Base-by-base conservation (phyloP, 2,888 invertebrate species). In the Thera britannica region DNA sequence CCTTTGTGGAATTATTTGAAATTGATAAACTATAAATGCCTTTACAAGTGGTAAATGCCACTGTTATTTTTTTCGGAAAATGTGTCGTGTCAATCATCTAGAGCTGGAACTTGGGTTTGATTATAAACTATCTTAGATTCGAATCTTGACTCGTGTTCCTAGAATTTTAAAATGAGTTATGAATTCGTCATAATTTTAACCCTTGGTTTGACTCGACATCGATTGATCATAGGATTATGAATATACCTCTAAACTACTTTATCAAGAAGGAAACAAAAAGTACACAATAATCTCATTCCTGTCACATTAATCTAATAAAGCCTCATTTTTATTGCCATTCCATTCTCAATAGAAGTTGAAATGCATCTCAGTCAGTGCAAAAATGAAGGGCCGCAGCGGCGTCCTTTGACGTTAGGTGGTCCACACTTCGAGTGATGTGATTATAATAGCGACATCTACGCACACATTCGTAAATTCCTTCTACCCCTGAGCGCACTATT, bases 351-450 rank as follows among this genome's bases (percentile, higher is more conserved):
- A 89, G 88, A 84, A 83, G 80, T 79, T 81, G 83, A 83, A 79
- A 79, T 84, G 84, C 78, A 88, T 67, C 85, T 87, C 89, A 88
- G 83, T 85, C 86, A 81, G 85, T 89, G 93, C 92, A 91, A 92
- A 93, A 92, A 90, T 93, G 83, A 80, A 82, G 79, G 83, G 80
- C 78, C 73, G 86, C 86, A 56, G 70, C 93, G 92, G 93, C 86
- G 78, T 79, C 88, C 89, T 93, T 93, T 93, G 92, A 90, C 85
- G 85, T 85, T 90, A 92, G 93, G 93, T 93, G 92, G 93, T 91
- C 89, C 83, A 78, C 78, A 77, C 77, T 76, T 74, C 81, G 81
- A 85, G 79, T 92, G 90, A 93, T 92, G 91, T 90, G 91, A 90
- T 91, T 92, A 92, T 93, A 92, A 93, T 93, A 90, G 90, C 90